Percentiles rank a stretch among this genome's conserved stretches.
These are phyloP conservation scores for Podarcis lilfordi DNA, from an alignment of 2,797 vertebrate genomes.

Conservation along the genomic window DNA sequence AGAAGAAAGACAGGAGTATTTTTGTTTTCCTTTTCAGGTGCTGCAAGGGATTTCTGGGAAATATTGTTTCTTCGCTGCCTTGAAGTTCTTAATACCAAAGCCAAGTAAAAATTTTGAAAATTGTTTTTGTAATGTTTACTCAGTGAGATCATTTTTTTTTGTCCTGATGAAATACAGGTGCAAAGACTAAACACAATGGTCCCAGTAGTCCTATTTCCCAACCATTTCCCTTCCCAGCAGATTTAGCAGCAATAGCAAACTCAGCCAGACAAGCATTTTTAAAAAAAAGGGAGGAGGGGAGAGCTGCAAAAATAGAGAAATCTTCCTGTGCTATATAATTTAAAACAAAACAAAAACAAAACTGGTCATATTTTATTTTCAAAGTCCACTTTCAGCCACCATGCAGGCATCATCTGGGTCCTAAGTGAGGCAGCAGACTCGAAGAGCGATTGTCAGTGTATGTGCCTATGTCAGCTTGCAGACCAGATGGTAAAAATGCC, in stretches of 20 bases:
- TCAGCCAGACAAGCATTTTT: conserved; percentile 34
- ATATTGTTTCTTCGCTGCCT: conserved; percentile 69
- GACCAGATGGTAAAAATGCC: conserved; percentile 75
- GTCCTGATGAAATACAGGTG: conserved; percentile 79
- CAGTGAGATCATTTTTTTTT: conserved; percentile 77
- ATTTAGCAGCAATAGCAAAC: conserved; percentile 40
- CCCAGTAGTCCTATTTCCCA: conserved; percentile 64
- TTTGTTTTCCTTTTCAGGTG: conserved; percentile 55
- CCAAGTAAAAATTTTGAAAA: conserved; percentile 79
- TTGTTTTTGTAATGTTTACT: conserved; percentile 77
- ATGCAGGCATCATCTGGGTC: conserved; percentile 52
- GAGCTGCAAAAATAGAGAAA: conserved; percentile 1
- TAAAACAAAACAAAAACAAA: conserved; percentile 4
- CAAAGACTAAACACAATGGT: conserved; percentile 65
- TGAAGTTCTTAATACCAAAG: conserved; percentile 60
- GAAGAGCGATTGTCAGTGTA: conserved; percentile 55
- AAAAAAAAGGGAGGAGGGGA: neutral
- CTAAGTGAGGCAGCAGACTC: conserved; percentile 49
- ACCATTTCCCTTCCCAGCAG: conserved; percentile 61
- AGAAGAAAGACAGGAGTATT: conserved; percentile 56
- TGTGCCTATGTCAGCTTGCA: conserved; percentile 64
- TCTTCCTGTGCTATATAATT: conserved; percentile 12
- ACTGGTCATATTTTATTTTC: conserved; percentile 26
- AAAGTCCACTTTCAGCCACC: conserved; percentile 45
- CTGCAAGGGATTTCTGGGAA: conserved; percentile 71